These are phyloP conservation scores for Aporophyla lueneburgensis DNA, from an alignment of 2,888 invertebrate genomes.

Conservation along the genomic window DNA sequence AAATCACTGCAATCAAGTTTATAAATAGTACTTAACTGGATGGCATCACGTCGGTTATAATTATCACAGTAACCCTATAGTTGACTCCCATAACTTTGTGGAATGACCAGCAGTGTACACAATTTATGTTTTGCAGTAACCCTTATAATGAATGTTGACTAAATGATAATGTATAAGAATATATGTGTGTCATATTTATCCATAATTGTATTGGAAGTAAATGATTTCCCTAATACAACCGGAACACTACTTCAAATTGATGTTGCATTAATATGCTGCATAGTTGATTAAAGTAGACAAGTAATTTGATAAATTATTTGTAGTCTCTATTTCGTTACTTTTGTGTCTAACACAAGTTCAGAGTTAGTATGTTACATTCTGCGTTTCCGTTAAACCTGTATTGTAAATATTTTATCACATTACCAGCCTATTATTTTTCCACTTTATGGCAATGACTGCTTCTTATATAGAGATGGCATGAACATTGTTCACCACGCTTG, in stretches of 20 bases:
- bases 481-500: background rate
- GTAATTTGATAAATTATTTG: background rate
- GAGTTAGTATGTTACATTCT: background rate
- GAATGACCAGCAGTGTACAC: constrained; percentile 30
- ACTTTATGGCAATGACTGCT: too few species aligned
- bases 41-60: constrained; percentile 52
- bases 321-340: background rate
- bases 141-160: constrained; percentile 4
- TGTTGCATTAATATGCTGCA: background rate
- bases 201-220: background rate
- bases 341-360: background rate
- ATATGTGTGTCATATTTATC: background rate
- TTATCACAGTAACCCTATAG: constrained; percentile 56
- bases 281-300: background rate
- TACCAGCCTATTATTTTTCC: background rate
- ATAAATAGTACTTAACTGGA: constrained; percentile 54
- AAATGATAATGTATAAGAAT: constrained; percentile 1
- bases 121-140: constrained; percentile 43
- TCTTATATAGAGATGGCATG: background rate
- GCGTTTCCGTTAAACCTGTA: background rate
- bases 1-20: constrained; percentile 61
- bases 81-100: constrained; percentile 56
- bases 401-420: background rate
- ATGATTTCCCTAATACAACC: background rate
- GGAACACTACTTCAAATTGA: background rate